Evolutionary conservation across 30 jellyfish, hydroid and myxozoan genomes (phyloP).

Genomic region (Morbakka virulenta): DNA sequence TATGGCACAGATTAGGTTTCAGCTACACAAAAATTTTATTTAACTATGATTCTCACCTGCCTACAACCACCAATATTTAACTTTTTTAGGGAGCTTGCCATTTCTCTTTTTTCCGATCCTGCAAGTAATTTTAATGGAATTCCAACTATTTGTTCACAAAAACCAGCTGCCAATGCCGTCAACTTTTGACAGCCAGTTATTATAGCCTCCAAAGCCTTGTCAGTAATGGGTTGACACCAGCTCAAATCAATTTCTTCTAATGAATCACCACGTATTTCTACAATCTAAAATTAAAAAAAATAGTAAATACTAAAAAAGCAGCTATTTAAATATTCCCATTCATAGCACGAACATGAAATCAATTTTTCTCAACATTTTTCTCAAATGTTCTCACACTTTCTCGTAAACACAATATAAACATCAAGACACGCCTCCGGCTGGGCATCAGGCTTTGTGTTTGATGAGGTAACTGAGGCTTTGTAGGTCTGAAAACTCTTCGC

Average conservation of each 20-base stretch:
- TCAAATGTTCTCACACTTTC: too few species aligned
- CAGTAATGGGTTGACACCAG: conserved; percentile 50
- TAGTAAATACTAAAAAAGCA: not conserved
- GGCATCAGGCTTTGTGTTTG: too few species aligned
- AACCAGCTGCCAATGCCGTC: conserved; percentile 11
- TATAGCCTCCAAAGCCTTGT: conserved; percentile 13
- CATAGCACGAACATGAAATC: too few species aligned
- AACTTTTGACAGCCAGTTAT: conserved; percentile 30
- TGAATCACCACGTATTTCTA: conserved; percentile 38
- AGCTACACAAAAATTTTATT: too few species aligned
- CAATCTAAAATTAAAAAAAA: conserved; percentile 14
- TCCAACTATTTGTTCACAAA: conserved; percentile 47
- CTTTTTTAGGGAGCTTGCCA: conserved; percentile 32
- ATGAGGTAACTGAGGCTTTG: too few species aligned
- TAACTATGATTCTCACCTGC: conserved; percentile 46
- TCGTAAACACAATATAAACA: too few species aligned
- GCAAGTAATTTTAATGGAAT: conserved; percentile 17
- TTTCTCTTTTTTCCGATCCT: not conserved
- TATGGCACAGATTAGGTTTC: too few species aligned
- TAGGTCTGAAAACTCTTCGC: too few species aligned
- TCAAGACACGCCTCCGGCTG: too few species aligned
- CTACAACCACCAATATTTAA: conserved; percentile 51
- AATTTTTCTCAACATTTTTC: too few species aligned
- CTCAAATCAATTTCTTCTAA: conserved; percentile 49
- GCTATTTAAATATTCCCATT: too few species aligned